Evolutionary conservation across 2,797 vertebrate species (phyloP).

Genomic region (Xyrichtys novacula): DNA sequence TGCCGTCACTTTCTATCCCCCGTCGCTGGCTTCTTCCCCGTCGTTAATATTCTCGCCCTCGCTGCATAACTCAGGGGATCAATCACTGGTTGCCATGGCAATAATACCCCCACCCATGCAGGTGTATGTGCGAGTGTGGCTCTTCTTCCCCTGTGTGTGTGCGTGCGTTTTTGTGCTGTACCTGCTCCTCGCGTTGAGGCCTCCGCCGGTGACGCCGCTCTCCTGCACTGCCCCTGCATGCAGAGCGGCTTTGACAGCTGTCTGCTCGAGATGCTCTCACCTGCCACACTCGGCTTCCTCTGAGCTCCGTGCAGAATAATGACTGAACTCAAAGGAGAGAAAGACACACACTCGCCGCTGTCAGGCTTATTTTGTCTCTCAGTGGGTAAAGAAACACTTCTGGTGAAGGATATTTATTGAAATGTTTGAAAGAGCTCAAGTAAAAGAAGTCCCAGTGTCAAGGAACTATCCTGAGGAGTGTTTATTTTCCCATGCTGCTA

Average conservation of each 20-base stretch:
- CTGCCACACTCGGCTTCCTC: conserved; percentile 72
- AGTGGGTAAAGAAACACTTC: conserved; percentile 40
- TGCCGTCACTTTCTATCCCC: conserved; percentile 49
- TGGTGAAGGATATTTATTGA: conserved; percentile 47
- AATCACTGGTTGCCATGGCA: conserved; percentile 82
- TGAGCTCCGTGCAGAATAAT: conserved; percentile 68
- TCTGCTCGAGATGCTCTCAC: conserved; percentile 71
- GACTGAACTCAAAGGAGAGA: conserved; percentile 49
- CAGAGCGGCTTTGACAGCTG: conserved; percentile 74
- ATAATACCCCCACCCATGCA: conserved; percentile 75
- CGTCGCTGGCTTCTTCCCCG: conserved; percentile 31
- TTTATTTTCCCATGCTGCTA: not conserved
- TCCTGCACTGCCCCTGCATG: conserved; percentile 41
- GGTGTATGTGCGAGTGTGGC: conserved; percentile 37
- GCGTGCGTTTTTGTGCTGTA: conserved; percentile 41
- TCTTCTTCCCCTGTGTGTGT: not conserved
- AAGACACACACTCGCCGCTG: conserved; percentile 26
- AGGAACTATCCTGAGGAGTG: conserved; percentile 6
- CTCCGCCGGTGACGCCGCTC: conserved; percentile 45
- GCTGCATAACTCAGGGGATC: conserved; percentile 77
- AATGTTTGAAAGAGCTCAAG: conserved; percentile 21
- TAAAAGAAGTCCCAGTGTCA: not conserved
- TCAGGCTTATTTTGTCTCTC: conserved; percentile 60
- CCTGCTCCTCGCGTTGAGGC: conserved; percentile 51
- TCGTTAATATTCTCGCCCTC: conserved; percentile 73